Evolutionary conservation across 2,888 invertebrate species (phyloP).

Genomic region (Sialis lutaria): DNA sequence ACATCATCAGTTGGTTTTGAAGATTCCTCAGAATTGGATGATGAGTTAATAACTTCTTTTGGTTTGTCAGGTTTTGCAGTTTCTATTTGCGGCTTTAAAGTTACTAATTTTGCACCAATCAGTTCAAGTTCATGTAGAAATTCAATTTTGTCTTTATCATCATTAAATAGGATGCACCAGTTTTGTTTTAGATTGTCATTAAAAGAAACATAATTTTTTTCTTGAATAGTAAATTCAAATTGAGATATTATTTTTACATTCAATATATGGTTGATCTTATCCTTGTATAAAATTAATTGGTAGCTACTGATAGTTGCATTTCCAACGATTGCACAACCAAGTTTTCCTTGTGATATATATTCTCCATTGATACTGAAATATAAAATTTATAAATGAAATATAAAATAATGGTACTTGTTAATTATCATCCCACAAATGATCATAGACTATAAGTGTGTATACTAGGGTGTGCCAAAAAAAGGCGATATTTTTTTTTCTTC

Average conservation of each 20-base stretch:
- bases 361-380: slow-evolving; percentile 17
- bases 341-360: slow-evolving; percentile 21
- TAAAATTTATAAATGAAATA: not conserved
- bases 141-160: slow-evolving; percentile 13
- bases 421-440: no score
- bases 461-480: no score
- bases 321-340: slow-evolving; percentile 28
- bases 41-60: not conserved
- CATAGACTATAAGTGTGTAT: no score
- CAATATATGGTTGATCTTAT: slow-evolving; percentile 20
- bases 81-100: not conserved
- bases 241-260: slow-evolving; percentile 14
- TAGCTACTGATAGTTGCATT: slow-evolving; percentile 13
- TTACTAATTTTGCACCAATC: not conserved
- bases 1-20: not conserved
- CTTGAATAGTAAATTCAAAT: slow-evolving; percentile 14
- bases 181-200: slow-evolving; percentile 17
- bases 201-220: slow-evolving; percentile 17
- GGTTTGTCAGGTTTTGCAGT: not conserved
- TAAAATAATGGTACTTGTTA: no score
- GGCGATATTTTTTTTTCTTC: no score
- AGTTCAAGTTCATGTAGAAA: slow-evolving; percentile 9
- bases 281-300: slow-evolving; percentile 22
- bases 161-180: slow-evolving; percentile 20
- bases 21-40: not conserved